These are phyloP conservation scores for Rallus crepitans DNA, from an alignment of 2,797 vertebrate genomes.

Conservation along the genomic window DNA sequence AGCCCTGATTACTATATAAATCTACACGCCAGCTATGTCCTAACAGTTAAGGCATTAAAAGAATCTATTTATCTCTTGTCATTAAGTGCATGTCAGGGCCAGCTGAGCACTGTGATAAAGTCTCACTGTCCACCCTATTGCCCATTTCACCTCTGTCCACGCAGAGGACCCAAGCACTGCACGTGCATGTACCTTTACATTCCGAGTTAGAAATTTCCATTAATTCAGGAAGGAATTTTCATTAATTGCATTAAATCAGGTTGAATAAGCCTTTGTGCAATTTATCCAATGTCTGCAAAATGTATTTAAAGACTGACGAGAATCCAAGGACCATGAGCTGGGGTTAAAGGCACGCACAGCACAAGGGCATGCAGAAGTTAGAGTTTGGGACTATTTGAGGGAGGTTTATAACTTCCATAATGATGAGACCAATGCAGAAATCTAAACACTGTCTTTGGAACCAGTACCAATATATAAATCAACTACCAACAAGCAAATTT, in stretches of 20 bases:
- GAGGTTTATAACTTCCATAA: not conserved
- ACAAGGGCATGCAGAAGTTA: not conserved
- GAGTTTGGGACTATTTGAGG: not conserved
- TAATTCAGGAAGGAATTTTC: not conserved
- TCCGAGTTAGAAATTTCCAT: not conserved
- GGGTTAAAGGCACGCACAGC: not conserved
- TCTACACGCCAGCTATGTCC: slow-evolving; percentile 39
- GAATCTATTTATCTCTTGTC: slow-evolving; percentile 63
- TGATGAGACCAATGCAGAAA: not conserved
- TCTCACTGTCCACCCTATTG: slow-evolving; percentile 18
- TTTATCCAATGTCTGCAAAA: not conserved
- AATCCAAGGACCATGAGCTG: not conserved
- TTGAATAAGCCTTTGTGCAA: not conserved
- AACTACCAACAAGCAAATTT: not conserved
- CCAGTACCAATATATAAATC: not conserved
- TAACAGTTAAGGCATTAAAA: slow-evolving; percentile 65
- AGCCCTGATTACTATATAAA: slow-evolving; percentile 34
- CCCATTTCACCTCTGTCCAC: not conserved
- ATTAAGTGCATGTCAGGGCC: slow-evolving; percentile 53
- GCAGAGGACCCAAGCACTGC: not conserved
- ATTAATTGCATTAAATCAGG: not conserved
- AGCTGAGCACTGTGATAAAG: slow-evolving; percentile 2
- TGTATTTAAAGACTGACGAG: not conserved
- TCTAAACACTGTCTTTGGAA: not conserved
- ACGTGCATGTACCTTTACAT: not conserved